These are phyloP conservation scores for Mionectes macconnelli DNA, from an alignment of 2,113 vertebrate species.

Conservation along the genomic window DNA sequence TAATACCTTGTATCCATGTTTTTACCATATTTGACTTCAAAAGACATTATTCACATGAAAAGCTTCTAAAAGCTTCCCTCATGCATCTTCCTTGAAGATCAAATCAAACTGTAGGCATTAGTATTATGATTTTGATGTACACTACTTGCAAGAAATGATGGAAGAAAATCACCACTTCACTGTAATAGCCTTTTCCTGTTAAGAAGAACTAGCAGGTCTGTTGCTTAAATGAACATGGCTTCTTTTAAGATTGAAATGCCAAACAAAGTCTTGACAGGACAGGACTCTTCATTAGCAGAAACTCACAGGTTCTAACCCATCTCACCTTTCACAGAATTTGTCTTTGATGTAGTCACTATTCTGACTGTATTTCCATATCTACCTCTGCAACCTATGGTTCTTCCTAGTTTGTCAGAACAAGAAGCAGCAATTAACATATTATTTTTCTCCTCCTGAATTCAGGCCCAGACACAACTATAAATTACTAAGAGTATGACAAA, in stretches of 20 bases:
- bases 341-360: background rate
- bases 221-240: background rate
- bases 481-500: background rate
- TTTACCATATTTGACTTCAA: constrained; percentile 11
- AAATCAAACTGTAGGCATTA: background rate
- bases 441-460: background rate
- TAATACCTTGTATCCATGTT: background rate
- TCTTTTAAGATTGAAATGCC: background rate
- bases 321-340: background rate
- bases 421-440: background rate
- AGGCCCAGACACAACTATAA: background rate
- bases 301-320: background rate
- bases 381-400: background rate
- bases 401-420: background rate
- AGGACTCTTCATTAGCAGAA: background rate
- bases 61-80: background rate
- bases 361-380: background rate
- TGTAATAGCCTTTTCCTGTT: background rate
- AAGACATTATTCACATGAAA: background rate
- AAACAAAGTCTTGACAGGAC: background rate
- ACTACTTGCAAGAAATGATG: background rate
- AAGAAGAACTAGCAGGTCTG: background rate
- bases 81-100: background rate
- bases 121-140: background rate
- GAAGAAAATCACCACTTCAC: background rate